Evolutionary conservation across 2,797 vertebrate genomes (phyloP).

Genomic region (Anas bernieri): DNA sequence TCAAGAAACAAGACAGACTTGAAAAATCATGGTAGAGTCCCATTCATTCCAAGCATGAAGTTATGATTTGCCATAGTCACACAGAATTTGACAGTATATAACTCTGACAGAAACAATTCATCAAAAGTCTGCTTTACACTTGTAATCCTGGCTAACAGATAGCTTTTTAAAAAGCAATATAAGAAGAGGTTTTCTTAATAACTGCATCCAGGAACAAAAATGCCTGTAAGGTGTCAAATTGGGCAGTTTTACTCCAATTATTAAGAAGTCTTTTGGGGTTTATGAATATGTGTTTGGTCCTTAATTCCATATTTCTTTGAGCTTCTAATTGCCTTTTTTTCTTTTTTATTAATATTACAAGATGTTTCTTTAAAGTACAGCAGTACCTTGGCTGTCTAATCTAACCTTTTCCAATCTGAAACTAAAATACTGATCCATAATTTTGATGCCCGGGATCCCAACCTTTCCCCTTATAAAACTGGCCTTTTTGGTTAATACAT

Average conservation of each 20-base stretch:
- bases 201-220: neutral
- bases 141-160: neutral
- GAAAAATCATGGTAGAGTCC: neutral
- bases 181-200: neutral
- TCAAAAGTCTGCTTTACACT: neutral
- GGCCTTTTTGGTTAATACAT: neutral
- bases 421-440: neutral
- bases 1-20: neutral
- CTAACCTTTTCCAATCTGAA: neutral
- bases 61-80: neutral
- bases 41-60: neutral
- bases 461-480: neutral
- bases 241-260: neutral
- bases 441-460: neutral
- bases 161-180: neutral
- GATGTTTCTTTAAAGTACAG: neutral
- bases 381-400: neutral
- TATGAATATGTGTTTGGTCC: neutral
- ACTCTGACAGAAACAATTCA: neutral
- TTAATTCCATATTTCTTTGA: conserved; percentile 1
- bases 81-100: neutral
- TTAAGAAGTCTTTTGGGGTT: neutral
- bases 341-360: neutral
- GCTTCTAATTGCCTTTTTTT: neutral
- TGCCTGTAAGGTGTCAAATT: neutral